Evolutionary conservation across 1,140 invertebrate genomes (phyloP).

Genomic region (Lordiphosa stackelbergi): DNA sequence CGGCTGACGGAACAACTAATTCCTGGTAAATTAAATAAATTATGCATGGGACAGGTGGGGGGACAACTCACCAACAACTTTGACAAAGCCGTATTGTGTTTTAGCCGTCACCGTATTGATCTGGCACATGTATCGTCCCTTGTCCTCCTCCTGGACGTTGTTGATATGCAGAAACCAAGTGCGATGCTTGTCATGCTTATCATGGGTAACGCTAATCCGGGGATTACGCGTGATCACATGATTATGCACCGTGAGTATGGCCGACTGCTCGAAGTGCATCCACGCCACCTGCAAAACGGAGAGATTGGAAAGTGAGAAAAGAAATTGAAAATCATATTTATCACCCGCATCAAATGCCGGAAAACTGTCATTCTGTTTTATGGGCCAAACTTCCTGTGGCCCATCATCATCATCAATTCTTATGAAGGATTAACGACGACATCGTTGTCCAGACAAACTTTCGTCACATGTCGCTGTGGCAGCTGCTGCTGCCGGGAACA

Average conservation of each 20-base stretch:
- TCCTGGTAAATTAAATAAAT: slow-evolving; percentile 33
- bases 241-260: slow-evolving; percentile 93
- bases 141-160: slow-evolving; percentile 92
- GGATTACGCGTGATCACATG: slow-evolving; percentile 95
- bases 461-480: slow-evolving; percentile 49
- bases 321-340: background rate
- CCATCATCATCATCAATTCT: slow-evolving; percentile 66
- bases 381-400: slow-evolving; percentile 46
- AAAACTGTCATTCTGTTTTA: slow-evolving; percentile 48
- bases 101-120: slow-evolving; percentile 96
- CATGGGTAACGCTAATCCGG: slow-evolving; percentile 92
- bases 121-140: slow-evolving; percentile 96
- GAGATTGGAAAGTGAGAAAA: slow-evolving; percentile 2
- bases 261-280: slow-evolving; percentile 96
- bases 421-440: slow-evolving; percentile 70
- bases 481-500: slow-evolving; percentile 21
- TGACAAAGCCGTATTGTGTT: slow-evolving; percentile 93
- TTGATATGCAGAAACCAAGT: slow-evolving; percentile 95
- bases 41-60: slow-evolving; percentile 22
- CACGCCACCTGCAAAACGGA: slow-evolving; percentile 89
- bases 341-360: slow-evolving; percentile 31
- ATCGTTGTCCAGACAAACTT: slow-evolving; percentile 41
- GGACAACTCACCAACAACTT: slow-evolving; percentile 91
- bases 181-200: slow-evolving; percentile 83
- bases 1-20: slow-evolving; percentile 4